A percentile compares a stretch with the other conserved stretches of the same genome.
These are phyloP conservation scores for Hydrolagus affinis DNA, from an alignment of 2,113 vertebrate species.

Conservation along the genomic window DNA sequence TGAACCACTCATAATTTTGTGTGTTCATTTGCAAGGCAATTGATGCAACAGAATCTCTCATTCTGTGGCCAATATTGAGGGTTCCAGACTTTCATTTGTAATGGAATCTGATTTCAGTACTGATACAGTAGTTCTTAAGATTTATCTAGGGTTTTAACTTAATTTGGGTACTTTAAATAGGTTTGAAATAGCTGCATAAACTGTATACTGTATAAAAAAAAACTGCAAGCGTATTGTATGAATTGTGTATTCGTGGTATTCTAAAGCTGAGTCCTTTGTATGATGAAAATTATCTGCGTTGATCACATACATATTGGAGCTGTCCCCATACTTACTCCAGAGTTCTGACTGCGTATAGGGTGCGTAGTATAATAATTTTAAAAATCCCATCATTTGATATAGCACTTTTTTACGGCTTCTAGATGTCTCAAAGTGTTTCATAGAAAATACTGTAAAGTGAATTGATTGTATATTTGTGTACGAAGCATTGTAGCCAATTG, in stretches of 20 bases:
- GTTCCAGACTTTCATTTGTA: not conserved
- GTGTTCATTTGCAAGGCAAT: not conserved
- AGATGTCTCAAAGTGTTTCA: no score
- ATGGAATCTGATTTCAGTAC: not conserved
- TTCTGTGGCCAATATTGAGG: not conserved
- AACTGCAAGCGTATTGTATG: not conserved
- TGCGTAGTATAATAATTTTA: no score
- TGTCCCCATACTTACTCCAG: no score
- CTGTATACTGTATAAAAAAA: not conserved
- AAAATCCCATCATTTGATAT: no score
- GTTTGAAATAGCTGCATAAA: not conserved
- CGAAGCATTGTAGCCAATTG: no score
- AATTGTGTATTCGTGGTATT: not conserved
- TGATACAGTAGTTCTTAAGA: not conserved
- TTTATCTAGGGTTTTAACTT: not conserved
- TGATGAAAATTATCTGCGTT: not conserved
- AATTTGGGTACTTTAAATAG: not conserved
- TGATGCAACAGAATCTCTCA: not conserved
- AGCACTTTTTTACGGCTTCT: no score
- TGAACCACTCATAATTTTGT: not conserved
- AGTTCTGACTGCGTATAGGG: no score
- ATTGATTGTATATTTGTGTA: no score
- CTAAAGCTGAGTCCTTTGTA: not conserved
- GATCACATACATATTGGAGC: no score
- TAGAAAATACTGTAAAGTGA: no score